Evolutionary conservation across 2,113 vertebrate species (phyloP).

Genomic region (Nothobranchius kuhntae): DNA sequence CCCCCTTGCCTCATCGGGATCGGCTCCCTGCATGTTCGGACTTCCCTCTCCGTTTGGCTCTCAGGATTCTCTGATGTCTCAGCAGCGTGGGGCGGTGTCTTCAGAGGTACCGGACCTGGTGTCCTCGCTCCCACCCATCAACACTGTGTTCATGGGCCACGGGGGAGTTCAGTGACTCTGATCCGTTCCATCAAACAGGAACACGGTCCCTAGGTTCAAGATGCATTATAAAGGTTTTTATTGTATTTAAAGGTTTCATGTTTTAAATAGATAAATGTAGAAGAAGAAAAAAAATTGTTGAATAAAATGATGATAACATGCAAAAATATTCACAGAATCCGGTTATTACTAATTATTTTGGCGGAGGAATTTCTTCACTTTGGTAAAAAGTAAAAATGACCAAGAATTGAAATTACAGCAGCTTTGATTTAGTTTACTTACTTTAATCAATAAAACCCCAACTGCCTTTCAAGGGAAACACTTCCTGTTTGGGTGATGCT

Average conservation of each 20-base stretch:
- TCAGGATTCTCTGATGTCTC: conserved; percentile 84
- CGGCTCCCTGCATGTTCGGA: conserved; percentile 93
- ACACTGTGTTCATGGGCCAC: conserved; percentile 95
- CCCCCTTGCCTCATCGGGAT: conserved; percentile 74
- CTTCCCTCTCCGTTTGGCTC: conserved; percentile 79
- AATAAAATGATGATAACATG: not conserved
- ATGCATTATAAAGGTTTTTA: not conserved
- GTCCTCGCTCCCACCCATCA: conserved; percentile 94
- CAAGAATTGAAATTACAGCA: too few species aligned
- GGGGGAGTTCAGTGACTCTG: conserved; percentile 82
- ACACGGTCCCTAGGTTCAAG: too few species aligned
- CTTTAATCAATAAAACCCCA: too few species aligned
- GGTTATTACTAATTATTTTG: not conserved
- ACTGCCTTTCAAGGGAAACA: too few species aligned
- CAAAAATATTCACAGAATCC: too few species aligned
- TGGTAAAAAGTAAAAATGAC: not conserved
- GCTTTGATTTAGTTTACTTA: too few species aligned
- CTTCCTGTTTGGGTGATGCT: too few species aligned
- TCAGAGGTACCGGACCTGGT: conserved; percentile 83
- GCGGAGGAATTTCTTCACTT: conserved; percentile 5
- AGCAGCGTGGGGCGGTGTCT: conserved; percentile 65
- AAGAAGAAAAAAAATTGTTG: conserved; percentile 15
- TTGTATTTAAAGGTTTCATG: too few species aligned
- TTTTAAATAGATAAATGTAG: conserved; percentile 2
- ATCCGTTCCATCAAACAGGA: not conserved